Evolutionary conservation across 2,113 vertebrate genomes (phyloP), one percentile per base, ranked within the genome.

Genomic region (Corythoichthys haematopterus): DNA sequence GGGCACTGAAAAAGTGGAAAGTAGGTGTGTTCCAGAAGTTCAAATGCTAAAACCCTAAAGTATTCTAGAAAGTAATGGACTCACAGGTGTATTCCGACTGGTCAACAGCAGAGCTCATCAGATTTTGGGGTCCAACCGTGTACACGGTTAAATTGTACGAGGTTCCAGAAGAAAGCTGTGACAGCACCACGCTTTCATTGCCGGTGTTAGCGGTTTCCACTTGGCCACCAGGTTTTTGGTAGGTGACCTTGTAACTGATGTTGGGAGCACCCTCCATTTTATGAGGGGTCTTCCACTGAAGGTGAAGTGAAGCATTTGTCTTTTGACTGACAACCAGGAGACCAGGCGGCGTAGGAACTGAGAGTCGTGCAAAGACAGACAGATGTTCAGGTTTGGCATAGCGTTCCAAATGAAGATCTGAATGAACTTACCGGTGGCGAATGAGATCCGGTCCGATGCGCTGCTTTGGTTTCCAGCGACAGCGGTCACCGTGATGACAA

Each of bases 401-500:
- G 20, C 20, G 20, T 28, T 55, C 33, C 52, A 28, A 11, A 12
- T 55, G 20, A 33, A 0, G 7, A 15, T 43, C n/a, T 9, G 14
- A 6, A 20, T 64, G 3, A 74, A 69, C 85, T 80, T 72, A 90
- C 88, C 0, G 2, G 87, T 90, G 51, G 88, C 84, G 50, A 72
- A 38, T 46, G 55, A 36, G 35, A 33, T 4, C 2, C 1, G 5
- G 1, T 71, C 16, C 59, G 87, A 84, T 0, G 6, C 37, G 43
- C 10, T 52, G 0, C 0, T 0, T 47, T 80, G 71, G 35, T 0
- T 0, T 57, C 84, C 84, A 43, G 75, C 85, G 0, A 80, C 69
- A 50, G 87, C 40, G 0, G 78, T 85, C 56, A 87, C 88, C 4
- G 50, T 70, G 68, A 86, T 37, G 0, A 0, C 2, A 75, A 57